Evolutionary conservation across 2,113 vertebrate species (phyloP), one percentile per base, ranked within the genome.

Genomic region (Martes martes): DNA sequence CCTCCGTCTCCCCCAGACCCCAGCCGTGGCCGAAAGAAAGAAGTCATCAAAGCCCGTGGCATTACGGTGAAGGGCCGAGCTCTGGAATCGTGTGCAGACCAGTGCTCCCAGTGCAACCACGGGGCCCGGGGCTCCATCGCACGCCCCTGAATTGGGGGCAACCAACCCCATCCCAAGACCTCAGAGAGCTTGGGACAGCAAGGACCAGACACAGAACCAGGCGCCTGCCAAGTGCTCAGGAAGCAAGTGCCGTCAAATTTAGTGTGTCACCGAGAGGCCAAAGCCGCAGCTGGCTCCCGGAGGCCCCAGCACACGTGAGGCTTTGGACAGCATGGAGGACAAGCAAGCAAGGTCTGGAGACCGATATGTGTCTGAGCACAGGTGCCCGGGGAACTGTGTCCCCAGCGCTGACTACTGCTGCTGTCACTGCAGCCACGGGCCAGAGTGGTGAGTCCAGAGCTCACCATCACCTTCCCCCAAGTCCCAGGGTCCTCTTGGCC

Each of bases 341-440:
- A 1, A 21, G 18, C 0, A 1, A 65, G 13, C 1, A 0, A 14
- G 10, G 26, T 1, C 11, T 2, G 4, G 50, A 45, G 24, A 26
- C 55, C 69, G 65, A 45, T 31, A 26, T 0, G 15, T 16, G 2
- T 79, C n/a, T 89, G 36, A 59, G 55, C 15, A 85, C 19, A 9
- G 42, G 42, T 47, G 71, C 15, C 33, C 11, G 1, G 36, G 63
- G 24, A n/a, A 18, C 42, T 55, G 23, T 28, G 59, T 18, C n/a
- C 67, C 76, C 52, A 88, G 39, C 10, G 42, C 2, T 8, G 26
- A 81, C 67, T 1, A 26, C 59, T 1, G 10, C 24, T 61, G 10
- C 24, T 10, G 1, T 11, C 4, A 23, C 59, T 26, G 24, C 9
- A 11, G 59, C 59, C 59, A 61, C 6, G 31, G n/a, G 2, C 28